Evolutionary conservation across 2,797 vertebrate species (phyloP).

Genomic region (Falco biarmicus): DNA sequence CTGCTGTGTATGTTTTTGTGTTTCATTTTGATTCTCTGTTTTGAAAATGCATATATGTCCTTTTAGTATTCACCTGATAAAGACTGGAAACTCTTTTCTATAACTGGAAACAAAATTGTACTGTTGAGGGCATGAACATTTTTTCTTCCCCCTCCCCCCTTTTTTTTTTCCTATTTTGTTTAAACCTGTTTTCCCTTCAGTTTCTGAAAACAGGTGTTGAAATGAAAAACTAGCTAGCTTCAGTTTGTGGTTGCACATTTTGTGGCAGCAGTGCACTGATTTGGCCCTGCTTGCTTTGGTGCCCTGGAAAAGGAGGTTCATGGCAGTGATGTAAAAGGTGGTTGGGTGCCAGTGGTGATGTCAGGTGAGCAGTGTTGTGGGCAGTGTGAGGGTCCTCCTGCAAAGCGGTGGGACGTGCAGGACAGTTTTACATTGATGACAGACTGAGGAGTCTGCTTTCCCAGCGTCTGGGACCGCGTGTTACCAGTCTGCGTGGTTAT

Average conservation of each 20-base stretch:
- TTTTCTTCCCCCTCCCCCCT: no score
- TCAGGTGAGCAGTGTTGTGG: neutral
- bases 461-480: accelerated
- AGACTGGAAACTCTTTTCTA: neutral
- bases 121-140: neutral
- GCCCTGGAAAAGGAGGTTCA: neutral
- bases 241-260: accelerated
- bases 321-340: neutral
- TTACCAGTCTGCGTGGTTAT: accelerated
- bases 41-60: neutral
- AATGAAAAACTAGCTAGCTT: neutral
- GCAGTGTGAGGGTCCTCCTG: neutral
- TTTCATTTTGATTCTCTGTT: neutral
- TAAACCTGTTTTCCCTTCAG: neutral
- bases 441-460: neutral
- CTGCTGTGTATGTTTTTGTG: neutral
- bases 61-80: neutral
- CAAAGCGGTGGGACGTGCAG: neutral
- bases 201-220: neutral
- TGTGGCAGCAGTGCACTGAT: neutral
- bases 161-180: neutral
- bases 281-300: neutral
- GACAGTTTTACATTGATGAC: neutral
- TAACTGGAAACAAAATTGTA: neutral
- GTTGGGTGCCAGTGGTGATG: neutral